Base-by-base conservation (phyloP, 2,113 vertebrate species). In the Cebidichthys violaceus region DNA sequence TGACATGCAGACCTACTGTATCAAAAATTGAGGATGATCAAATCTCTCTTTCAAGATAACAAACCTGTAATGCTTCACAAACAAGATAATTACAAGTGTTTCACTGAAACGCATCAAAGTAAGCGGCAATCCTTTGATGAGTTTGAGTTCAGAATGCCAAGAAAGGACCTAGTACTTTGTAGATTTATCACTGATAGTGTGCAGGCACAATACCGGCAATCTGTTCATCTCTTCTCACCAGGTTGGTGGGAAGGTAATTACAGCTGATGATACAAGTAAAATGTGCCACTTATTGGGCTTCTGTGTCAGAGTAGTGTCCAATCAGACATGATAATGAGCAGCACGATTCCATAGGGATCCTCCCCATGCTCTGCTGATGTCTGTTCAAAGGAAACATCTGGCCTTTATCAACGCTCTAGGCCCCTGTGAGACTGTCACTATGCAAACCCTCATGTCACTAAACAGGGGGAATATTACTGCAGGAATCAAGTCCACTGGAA, bases 91-190 rank as follows among this genome's bases (percentile, higher is more conserved):
- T 81, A 77, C 69, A 79, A 71, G 82, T 82, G 57, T 82, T 91
- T 73, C 57, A 75, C 74, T 79, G 61, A 76, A 91, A 83, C 70
- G 59, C 81, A 89, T 92, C 81, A 89, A 90, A 92, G 88, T 79
- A 20, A 84, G 35, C n/a, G 6, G 62, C 61, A 79, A 77, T 72
- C 81, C 15, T 39, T 87, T 86, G 77, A 90, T 89, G 70, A 89
- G 64, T 69, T 82, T 27, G 37, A 57, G 70, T 76, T 85, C 67
- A 79, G 43, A 55, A 61, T 31, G 47, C 60, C 70, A 57, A 62
- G 24, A 47, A 82, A 80, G 29, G 54, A 78, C 47, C n/a, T 20
- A 17, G 62, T 33, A 75, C 61, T 75, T 79, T 45, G 69, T 76
- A 75, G 76, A 84, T 61, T 11, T 68, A 61, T 41, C 50, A 70